These are phyloP conservation scores for Ovibos moschatus DNA, from an alignment of 2,113 vertebrate species.

Conservation along the genomic window DNA sequence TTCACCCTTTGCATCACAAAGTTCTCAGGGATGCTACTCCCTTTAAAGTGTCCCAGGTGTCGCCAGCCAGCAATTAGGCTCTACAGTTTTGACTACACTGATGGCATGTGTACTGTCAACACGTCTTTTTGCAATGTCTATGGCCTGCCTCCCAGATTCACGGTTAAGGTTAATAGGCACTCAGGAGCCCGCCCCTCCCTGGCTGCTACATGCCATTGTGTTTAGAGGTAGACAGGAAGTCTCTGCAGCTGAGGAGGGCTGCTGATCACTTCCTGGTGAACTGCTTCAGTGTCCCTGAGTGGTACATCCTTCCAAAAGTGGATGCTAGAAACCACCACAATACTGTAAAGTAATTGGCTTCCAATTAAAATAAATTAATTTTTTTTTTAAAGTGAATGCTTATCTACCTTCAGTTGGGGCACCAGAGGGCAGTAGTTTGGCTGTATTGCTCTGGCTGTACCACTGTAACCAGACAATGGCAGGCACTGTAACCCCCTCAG, in stretches of 20 bases:
- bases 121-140: not conserved
- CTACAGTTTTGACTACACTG: not conserved
- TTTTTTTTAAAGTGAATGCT: not conserved
- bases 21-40: not conserved
- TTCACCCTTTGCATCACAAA: not conserved
- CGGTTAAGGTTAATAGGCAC: not conserved
- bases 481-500: not conserved
- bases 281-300: not conserved
- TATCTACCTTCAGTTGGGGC: not conserved
- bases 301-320: not conserved
- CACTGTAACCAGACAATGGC: not conserved
- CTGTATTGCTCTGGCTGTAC: not conserved
- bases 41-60: not conserved
- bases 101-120: not conserved
- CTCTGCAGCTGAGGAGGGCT: not conserved
- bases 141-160: not conserved
- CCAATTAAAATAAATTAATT: not conserved
- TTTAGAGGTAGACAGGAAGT: conserved; percentile 11
- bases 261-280: not conserved
- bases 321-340: not conserved
- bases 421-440: not conserved
- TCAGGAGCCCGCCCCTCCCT: not conserved
- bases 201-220: not conserved
- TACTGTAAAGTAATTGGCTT: not conserved
- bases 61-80: not conserved